Evolutionary conservation across 2,113 vertebrate species (phyloP), one percentile per base, ranked within the genome.

Genomic region (Propithecus coquereli): DNA sequence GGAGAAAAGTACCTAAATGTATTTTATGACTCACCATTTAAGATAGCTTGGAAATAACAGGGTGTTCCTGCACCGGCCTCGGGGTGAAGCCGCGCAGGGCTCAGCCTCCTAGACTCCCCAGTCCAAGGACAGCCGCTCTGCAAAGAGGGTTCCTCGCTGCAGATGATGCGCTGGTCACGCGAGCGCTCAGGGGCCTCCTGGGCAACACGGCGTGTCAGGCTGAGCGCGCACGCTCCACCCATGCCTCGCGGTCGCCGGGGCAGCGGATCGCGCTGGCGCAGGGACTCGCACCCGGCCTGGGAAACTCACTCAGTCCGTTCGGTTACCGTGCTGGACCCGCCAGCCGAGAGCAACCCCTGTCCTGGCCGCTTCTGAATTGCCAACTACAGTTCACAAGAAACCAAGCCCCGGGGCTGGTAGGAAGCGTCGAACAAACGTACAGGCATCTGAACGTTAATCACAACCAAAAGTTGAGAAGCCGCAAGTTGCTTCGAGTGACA

Each of bases 151-250:
- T 22, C 27, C 25, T 47, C 11, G 17, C 4, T 3, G 6, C 27
- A 32, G 0, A 0, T 4, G 25, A 50, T 14, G 5, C 2, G 13
- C 16, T 34, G 14, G 45, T 14, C 37, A 45, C 59, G 1, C 1
- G 0, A 12, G 32, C 17, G 0, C 40, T n/a, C 30, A 5, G 11
- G n/a, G 54, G 34, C 37, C 12, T 4, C 23, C 18, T 0, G 23
- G 1, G 23, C 17, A 86, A 43, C 3, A 0, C 37, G 3, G 14
- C 2, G 1, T 0, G 54, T 2, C 1, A 1, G 5, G 6, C 65
- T 7, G 22, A 32, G 68, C 0, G 1, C 34, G 43, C 22, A 32
- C 23, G 2, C 1, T 5, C 20, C 11, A 0, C 74, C 50, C 1
- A 1, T 1, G 2, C 65, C 54, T 54, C 23, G 0, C 18, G 2